These are phyloP conservation scores for Cacoxenus indagator DNA, from an alignment of 2,888 invertebrate genomes.

Conservation along the genomic window DNA sequence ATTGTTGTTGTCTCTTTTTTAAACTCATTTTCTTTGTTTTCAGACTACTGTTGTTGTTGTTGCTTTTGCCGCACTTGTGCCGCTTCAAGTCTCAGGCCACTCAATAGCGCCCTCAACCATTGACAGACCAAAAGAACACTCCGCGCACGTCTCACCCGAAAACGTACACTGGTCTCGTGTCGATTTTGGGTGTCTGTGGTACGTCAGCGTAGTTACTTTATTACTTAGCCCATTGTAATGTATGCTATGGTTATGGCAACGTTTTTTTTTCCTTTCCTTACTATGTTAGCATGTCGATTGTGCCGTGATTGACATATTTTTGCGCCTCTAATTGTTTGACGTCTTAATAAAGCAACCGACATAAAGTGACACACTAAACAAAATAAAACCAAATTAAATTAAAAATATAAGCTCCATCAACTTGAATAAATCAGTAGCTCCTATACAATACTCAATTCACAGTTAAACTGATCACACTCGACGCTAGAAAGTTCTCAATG, in stretches of 20 bases:
- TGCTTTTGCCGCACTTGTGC: slow-evolving; percentile 42
- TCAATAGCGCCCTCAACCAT: slow-evolving; percentile 15
- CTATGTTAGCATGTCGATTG: background rate
- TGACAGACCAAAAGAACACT: background rate
- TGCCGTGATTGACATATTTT: background rate
- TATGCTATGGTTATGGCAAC: slow-evolving; percentile 20
- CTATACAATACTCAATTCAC: background rate
- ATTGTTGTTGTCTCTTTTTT: background rate
- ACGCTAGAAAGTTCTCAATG: background rate
- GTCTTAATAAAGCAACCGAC: background rate
- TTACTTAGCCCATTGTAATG: slow-evolving; percentile 34
- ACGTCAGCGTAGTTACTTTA: slow-evolving; percentile 52
- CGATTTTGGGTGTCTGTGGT: slow-evolving; percentile 19
- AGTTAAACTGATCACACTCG: background rate
- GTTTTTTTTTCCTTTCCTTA: background rate
- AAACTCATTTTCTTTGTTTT: background rate
- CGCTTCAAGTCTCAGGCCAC: slow-evolving; percentile 38
- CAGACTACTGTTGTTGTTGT: background rate
- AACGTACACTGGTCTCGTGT: background rate
- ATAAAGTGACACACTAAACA: background rate
- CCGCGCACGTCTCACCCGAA: slow-evolving; percentile 25
- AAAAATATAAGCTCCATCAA: background rate
- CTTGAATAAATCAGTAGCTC: background rate
- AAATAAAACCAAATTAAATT: background rate
- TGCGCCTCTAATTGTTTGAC: slow-evolving; percentile 1